Conservation (phyloP, 2,113 vertebrate genomes). For the Hemibagrus wyckioides region DNA sequence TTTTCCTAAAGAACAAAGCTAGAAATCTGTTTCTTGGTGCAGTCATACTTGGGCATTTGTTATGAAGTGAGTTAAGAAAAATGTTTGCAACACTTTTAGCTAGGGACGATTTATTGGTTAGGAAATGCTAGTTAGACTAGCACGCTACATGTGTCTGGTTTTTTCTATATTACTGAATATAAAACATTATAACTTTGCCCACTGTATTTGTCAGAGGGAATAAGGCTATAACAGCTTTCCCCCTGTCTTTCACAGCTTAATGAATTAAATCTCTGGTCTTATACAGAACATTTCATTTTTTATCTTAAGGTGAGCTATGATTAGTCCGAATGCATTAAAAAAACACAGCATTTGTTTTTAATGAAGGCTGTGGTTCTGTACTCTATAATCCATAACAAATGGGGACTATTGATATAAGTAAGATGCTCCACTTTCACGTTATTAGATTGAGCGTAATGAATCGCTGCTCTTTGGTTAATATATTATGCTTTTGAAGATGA, state of each 20-base stretch:
- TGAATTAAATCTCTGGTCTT: background rate
- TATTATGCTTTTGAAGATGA: slow-evolving; percentile 26
- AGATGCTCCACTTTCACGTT: background rate
- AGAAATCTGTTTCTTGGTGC: background rate
- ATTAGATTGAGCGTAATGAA: slow-evolving; percentile 18
- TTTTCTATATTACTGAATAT: background rate
- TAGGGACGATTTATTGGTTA: background rate
- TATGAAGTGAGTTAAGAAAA: background rate
- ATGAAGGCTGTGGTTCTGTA: background rate
- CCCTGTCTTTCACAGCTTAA: slow-evolving; percentile 12
- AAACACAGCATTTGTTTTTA: background rate
- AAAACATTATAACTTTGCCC: background rate
- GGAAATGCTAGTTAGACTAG: background rate
- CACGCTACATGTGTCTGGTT: too few relatives aligned
- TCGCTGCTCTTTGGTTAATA: slow-evolving; percentile 28
- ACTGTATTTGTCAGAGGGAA: background rate
- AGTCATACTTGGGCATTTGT: background rate
- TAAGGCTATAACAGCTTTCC: background rate
- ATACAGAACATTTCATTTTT: background rate
- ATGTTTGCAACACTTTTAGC: background rate
- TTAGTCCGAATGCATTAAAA: slow-evolving; percentile 9
- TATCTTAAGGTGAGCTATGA: slow-evolving; percentile 39
- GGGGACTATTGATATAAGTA: slow-evolving; percentile 2
- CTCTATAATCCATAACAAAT: background rate
- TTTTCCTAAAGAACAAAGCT: background rate